These are phyloP conservation scores for Mesocentrotus franciscanus DNA, from an alignment of 53 echinoderm and acorn worm species.

Conservation along the genomic window DNA sequence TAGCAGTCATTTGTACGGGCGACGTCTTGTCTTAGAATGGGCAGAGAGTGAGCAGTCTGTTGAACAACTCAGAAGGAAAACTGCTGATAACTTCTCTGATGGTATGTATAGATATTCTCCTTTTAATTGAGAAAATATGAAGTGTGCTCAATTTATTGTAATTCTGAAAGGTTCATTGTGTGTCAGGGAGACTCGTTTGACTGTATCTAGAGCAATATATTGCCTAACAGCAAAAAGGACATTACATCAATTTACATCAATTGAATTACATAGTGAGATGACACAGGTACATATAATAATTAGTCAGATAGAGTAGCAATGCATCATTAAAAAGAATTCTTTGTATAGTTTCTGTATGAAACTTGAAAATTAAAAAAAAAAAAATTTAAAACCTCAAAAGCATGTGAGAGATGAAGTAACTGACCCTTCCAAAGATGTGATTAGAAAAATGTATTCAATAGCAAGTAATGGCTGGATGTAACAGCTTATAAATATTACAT, in stretches of 20 bases:
- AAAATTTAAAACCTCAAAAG: neutral
- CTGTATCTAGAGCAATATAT: too few species aligned
- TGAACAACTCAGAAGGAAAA: constrained; percentile 86
- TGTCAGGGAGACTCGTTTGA: too few species aligned
- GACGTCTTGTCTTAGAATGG: constrained; percentile 97
- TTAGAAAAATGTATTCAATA: neutral
- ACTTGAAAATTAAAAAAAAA: neutral
- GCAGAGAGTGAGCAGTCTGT: constrained; percentile 94
- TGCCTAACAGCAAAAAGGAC: too few species aligned
- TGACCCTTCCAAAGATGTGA: too few species aligned
- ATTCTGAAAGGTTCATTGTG: neutral
- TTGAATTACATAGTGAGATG: too few species aligned
- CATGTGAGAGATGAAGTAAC: neutral
- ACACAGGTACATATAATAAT: too few species aligned
- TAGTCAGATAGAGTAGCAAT: neutral
- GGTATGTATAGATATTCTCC: constrained; percentile 62
- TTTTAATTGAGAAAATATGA: neutral
- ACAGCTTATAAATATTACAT: neutral
- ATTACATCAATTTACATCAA: too few species aligned
- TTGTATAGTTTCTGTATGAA: neutral
- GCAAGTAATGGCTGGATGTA: neutral
- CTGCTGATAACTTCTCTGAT: constrained; percentile 89
- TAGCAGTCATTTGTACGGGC: constrained; percentile 93
- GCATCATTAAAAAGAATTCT: too few species aligned
- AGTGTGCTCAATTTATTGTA: neutral